Evolutionary conservation across 2,797 vertebrate genomes (phyloP).

Genomic region (Aplochiton taeniatus): DNA sequence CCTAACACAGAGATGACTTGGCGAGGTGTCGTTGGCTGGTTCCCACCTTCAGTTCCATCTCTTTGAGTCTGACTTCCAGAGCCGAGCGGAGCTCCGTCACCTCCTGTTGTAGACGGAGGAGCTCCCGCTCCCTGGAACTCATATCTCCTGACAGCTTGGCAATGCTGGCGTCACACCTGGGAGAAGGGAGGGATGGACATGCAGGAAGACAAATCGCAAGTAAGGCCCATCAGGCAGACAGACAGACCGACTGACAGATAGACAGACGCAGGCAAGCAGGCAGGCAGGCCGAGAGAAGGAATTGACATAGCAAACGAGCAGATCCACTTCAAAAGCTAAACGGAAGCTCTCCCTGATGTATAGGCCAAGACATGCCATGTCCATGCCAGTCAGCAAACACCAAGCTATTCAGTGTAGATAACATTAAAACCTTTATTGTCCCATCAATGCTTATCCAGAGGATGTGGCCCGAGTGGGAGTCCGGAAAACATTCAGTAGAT

Average conservation of each 20-base stretch:
- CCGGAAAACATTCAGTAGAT: neutral
- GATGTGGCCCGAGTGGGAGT: neutral
- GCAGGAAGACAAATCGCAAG: neutral
- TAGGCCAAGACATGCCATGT: too few species aligned
- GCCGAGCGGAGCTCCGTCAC: neutral
- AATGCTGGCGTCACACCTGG: constrained; percentile 72
- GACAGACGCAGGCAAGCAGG: too few species aligned
- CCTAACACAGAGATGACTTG: neutral
- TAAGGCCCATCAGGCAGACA: too few species aligned
- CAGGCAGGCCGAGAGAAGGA: too few species aligned
- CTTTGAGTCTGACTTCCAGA: neutral
- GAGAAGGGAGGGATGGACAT: neutral
- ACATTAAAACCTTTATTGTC: too few species aligned
- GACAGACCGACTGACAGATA: too few species aligned
- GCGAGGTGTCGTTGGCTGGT: neutral
- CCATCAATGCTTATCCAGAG: too few species aligned
- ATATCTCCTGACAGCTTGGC: constrained; percentile 71
- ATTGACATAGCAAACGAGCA: too few species aligned
- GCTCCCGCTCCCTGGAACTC: constrained; percentile 2
- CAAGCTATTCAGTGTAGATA: too few species aligned
- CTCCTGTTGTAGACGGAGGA: neutral
- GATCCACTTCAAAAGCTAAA: too few species aligned
- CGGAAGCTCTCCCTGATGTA: too few species aligned
- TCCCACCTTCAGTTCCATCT: constrained; percentile 6
- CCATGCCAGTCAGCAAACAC: too few species aligned